Base-by-base conservation (phyloP, 2,797 vertebrate genomes). In the Poeciliopsis paucimaculata region DNA sequence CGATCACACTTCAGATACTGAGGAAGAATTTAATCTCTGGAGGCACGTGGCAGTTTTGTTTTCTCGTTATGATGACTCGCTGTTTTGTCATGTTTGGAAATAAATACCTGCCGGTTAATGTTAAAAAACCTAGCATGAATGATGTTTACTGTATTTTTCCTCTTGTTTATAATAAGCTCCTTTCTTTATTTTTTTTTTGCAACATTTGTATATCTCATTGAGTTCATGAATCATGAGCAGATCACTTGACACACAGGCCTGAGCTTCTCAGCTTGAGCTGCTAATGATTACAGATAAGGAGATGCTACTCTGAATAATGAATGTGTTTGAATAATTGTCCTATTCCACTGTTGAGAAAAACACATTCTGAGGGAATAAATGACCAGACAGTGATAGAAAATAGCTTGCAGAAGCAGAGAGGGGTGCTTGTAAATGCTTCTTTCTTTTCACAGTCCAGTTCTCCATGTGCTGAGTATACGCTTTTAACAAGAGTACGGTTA, bases 291-390 rank as follows among this genome's bases (percentile, higher is more conserved):
- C 88, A 36, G 89, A 92, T 91, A 89, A 77, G 74, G 41, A 77
- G 57, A 85, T 34, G 86, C 83, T 84, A 77, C 68, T 34, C 34
- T 91, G 72, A 87, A 71, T 88, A 83, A 88, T 91, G 76, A 86
- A 74, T 23, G 23, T 28, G 89, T 91, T 91, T 90, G 83, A 89
- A 91, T 93, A 91, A 93, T 86, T 84, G 75, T 78, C 77, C 57
- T 72, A 84, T 91, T 49, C 23, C 78, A 76, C 76, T 88, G 57
- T 89, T 80, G 74, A 80, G 91, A 82, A 91, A 91, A 93, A 85
- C 80, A 87, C 84, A 93, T 93, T 83, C 88, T 78, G 82, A 84
- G 70, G 84, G 81, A 75, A 46, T 74, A 82, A 92, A 93, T 92
- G 84, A 89, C 87, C 84, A 76, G 83, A 73, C 80, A 75, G 73